Conservation (phyloP, 2,888 invertebrate species). For the Molorchus minor region DNA sequence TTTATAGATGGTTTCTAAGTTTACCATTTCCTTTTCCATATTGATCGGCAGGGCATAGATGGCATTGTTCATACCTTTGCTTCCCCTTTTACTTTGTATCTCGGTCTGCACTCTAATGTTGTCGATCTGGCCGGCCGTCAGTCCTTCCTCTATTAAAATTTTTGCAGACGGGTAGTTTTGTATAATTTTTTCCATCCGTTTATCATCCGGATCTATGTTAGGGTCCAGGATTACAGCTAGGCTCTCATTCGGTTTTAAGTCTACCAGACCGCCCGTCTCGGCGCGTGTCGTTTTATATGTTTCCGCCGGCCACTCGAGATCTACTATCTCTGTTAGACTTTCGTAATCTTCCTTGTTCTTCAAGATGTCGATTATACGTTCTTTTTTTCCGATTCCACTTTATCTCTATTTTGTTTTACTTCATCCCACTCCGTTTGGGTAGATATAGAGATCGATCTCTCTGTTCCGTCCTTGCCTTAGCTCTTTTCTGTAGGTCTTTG, state of each 20-base stretch:
- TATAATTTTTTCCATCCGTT: neutral
- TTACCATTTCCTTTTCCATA: neutral
- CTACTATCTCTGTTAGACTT: neutral
- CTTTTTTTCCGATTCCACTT: neutral
- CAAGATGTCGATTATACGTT: neutral
- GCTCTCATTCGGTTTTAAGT: neutral
- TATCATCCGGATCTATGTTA: neutral
- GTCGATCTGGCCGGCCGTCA: neutral
- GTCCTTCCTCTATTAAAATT: neutral
- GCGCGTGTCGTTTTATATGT: neutral
- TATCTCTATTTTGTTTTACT: neutral
- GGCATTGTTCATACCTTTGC: slow-evolving; percentile 2
- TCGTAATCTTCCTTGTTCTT: neutral
- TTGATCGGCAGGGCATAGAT: neutral
- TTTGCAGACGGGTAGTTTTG: neutral
- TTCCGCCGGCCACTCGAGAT: slow-evolving; percentile 7
- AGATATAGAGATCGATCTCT: neutral
- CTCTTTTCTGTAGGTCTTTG: neutral
- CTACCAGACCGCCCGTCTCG: neutral
- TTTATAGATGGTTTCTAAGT: neutral
- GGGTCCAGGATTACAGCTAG: neutral
- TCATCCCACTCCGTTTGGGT: neutral
- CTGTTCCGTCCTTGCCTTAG: neutral
- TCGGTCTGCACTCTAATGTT: neutral
- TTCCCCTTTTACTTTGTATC: neutral